Conservation (phyloP, 1,140 invertebrate genomes). For the Aphelinus atriplicis region DNA sequence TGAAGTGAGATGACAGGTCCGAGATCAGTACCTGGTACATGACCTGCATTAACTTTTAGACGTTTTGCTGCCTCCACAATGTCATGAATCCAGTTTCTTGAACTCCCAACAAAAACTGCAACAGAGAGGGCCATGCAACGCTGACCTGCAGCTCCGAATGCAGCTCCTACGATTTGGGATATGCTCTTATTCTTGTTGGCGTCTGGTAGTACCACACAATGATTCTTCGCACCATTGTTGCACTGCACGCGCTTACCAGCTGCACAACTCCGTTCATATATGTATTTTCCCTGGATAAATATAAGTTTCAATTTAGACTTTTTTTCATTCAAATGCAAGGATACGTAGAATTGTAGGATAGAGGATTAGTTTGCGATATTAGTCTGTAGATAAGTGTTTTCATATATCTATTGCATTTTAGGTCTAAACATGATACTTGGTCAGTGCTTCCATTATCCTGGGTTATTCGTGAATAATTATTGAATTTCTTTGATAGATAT, state of each 20-base stretch:
- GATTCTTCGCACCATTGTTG: slow-evolving; percentile 99
- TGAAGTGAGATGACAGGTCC: slow-evolving; percentile 96
- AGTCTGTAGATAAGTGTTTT: too few relatives aligned
- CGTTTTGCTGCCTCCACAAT: slow-evolving; percentile 86
- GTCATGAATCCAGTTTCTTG: slow-evolving; percentile 94
- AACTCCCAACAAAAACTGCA: slow-evolving; percentile 91
- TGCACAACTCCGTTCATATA: slow-evolving; percentile 88
- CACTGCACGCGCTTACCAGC: slow-evolving; percentile 95
- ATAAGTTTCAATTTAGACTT: too few relatives aligned
- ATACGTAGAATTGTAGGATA: too few relatives aligned
- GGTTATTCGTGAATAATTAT: too few relatives aligned
- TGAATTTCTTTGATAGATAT: too few relatives aligned
- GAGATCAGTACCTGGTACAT: slow-evolving; percentile 91
- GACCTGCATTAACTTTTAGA: slow-evolving; percentile 93
- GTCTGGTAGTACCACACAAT: slow-evolving; percentile 96
- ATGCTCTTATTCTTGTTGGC: slow-evolving; percentile 97
- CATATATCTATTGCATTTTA: too few relatives aligned
- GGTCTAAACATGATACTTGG: too few relatives aligned
- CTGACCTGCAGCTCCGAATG: slow-evolving; percentile 94
- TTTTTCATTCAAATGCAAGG: too few relatives aligned
- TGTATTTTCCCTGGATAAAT: slow-evolving; percentile 84
- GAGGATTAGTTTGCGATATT: too few relatives aligned
- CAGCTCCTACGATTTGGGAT: slow-evolving; percentile 93
- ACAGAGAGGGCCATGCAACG: slow-evolving; percentile 99
- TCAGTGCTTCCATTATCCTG: too few relatives aligned